A percentile compares a stretch with the other conserved stretches of the same genome.
phyloP scores from a whole-genome alignment of 2,113 vertebrate species.

The Ceyx cyanopectus region DNA sequence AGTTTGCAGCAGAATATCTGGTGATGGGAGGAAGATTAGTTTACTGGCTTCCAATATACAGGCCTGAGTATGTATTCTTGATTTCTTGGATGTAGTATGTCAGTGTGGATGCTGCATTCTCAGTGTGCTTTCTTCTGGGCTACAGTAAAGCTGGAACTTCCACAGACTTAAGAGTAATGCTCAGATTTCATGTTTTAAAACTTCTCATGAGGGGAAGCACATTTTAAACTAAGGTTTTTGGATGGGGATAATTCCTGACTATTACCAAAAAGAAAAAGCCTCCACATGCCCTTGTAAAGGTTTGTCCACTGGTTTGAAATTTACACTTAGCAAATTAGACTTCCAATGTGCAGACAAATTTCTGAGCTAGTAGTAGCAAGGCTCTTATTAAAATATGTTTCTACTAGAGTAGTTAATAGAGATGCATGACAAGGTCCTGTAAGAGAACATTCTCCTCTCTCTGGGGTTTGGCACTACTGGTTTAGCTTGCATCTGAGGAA shows the following conservation, averaged over 20 bases:
- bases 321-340: neutral
- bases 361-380: neutral
- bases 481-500: neutral
- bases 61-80: slow-evolving; percentile 89
- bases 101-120: neutral
- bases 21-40: slow-evolving; percentile 91
- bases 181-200: neutral
- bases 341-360: neutral
- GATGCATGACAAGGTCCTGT: neutral
- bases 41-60: slow-evolving; percentile 95
- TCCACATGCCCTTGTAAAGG: neutral
- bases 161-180: neutral
- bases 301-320: neutral
- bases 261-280: neutral
- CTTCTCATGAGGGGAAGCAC: neutral
- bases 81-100: neutral
- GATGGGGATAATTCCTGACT: neutral
- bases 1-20: slow-evolving; percentile 90
- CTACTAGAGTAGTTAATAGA: neutral
- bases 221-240: neutral
- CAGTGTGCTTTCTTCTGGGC: neutral
- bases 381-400: neutral
- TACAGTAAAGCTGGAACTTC: neutral
- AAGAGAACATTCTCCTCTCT: neutral
- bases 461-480: neutral